Percentiles rank a stretch among this genome's conserved stretches.
These are phyloP conservation scores for Atherix ibis DNA, from an alignment of 2,888 invertebrate species.

Conservation along the genomic window DNA sequence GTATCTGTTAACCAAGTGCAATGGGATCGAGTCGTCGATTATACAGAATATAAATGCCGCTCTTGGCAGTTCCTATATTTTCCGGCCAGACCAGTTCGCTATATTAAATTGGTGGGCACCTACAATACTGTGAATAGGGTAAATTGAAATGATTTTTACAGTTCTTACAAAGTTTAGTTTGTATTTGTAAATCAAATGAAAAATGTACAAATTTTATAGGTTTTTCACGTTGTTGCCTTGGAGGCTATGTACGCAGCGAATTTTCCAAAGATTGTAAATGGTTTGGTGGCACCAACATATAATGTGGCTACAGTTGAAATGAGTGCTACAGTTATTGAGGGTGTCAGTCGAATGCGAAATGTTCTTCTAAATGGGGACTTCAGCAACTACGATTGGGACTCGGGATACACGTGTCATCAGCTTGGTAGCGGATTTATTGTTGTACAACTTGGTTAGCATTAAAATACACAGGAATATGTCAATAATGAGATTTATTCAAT, in stretches of 20 bases:
- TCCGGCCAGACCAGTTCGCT: constrained; percentile 72
- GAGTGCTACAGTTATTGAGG: constrained; percentile 90
- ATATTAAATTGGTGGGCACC: constrained; percentile 70
- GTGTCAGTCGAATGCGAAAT: constrained; percentile 85
- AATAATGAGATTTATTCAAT: not conserved
- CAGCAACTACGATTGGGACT: constrained; percentile 95
- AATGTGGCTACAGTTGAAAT: constrained; percentile 87
- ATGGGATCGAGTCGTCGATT: constrained; percentile 88
- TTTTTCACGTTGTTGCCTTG: constrained; percentile 85
- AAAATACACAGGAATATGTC: not conserved
- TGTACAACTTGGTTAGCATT: constrained; percentile 62
- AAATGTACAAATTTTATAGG: constrained; percentile 19
- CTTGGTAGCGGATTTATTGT: constrained; percentile 86
- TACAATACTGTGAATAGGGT: constrained; percentile 91
- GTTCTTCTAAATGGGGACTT: constrained; percentile 91
- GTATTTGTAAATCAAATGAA: not conserved
- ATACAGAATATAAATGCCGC: constrained; percentile 81
- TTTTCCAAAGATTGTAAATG: constrained; percentile 57
- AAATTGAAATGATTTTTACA: constrained; percentile 10
- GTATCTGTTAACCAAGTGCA: constrained; percentile 90
- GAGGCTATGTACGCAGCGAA: constrained; percentile 76
- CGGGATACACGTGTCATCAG: constrained; percentile 95
- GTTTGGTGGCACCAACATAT: constrained; percentile 62
- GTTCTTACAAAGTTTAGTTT: not conserved
- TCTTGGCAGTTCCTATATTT: constrained; percentile 96